Conservation (phyloP, 2,888 invertebrate genomes). For the Pediacus dermestoides region DNA sequence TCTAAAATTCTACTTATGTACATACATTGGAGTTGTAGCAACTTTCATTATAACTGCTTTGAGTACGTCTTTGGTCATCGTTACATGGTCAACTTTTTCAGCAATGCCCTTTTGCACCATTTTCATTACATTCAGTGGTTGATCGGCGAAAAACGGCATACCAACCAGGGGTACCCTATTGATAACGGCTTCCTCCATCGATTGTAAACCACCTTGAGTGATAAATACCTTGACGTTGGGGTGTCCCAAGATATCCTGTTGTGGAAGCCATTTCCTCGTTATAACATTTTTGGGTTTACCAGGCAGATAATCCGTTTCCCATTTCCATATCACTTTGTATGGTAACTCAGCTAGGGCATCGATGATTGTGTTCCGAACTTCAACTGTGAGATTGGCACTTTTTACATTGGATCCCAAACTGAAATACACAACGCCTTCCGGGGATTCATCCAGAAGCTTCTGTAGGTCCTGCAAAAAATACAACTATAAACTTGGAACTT, state of each 20-base stretch:
- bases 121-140: slow-evolving; percentile 18
- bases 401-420: slow-evolving; percentile 24
- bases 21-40: slow-evolving; percentile 4
- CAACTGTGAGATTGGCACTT: slow-evolving; percentile 11
- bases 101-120: slow-evolving; percentile 5
- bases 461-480: slow-evolving; percentile 15
- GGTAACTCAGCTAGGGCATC: slow-evolving; percentile 19
- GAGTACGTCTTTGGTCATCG: slow-evolving; percentile 1
- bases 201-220: slow-evolving; percentile 36
- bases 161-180: slow-evolving; percentile 45
- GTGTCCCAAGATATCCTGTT: slow-evolving; percentile 20
- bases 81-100: not conserved
- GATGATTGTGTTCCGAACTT: slow-evolving; percentile 14
- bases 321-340: slow-evolving; percentile 25
- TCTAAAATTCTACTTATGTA: not conserved
- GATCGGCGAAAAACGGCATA: slow-evolving; percentile 44
- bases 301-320: slow-evolving; percentile 17
- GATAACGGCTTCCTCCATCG: slow-evolving; percentile 44
- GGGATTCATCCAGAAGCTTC: slow-evolving; percentile 15
- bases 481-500: slow-evolving; percentile 3
- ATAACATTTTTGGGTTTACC: slow-evolving; percentile 18
- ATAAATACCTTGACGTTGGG: slow-evolving; percentile 12
- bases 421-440: slow-evolving; percentile 23
- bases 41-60: slow-evolving; percentile 2
- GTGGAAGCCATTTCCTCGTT: slow-evolving; percentile 20